Conservation (phyloP, 2,888 invertebrate genomes). For the Trissoscelio sp. region DNA sequence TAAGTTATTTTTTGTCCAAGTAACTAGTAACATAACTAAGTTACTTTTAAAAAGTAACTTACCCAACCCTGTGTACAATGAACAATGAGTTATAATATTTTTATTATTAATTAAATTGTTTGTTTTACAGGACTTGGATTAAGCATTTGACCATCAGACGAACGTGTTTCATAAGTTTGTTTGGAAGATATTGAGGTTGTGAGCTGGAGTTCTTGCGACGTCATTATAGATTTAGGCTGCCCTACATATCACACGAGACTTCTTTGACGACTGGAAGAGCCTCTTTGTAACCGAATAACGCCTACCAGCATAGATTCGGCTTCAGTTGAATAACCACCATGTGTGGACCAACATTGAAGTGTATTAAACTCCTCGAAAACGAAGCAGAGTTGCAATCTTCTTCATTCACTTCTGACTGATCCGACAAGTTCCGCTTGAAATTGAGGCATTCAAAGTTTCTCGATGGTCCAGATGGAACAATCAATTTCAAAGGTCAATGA, state of each 20-base stretch:
- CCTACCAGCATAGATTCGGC: constrained; percentile 41
- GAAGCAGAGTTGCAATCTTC: constrained; percentile 1
- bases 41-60: too few species aligned
- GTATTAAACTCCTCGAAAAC: constrained; percentile 42
- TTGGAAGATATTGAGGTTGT: too few species aligned
- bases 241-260: constrained; percentile 59
- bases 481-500: background rate
- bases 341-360: constrained; percentile 10
- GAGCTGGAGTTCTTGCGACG: constrained; percentile 9
- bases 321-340: constrained; percentile 24
- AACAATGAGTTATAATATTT: too few species aligned
- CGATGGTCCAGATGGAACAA: background rate
- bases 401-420: background rate
- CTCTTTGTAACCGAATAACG: constrained; percentile 46
- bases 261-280: constrained; percentile 49
- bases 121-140: too few species aligned
- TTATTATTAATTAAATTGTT: too few species aligned
- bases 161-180: too few species aligned
- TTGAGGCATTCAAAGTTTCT: background rate
- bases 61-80: too few species aligned
- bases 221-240: constrained; percentile 41
- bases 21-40: too few species aligned
- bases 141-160: too few species aligned
- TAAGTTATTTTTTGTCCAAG: too few species aligned
- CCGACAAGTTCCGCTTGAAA: background rate